Evolutionary conservation across 2,113 vertebrate species (phyloP).

Genomic region (Centropus bengalensis): DNA sequence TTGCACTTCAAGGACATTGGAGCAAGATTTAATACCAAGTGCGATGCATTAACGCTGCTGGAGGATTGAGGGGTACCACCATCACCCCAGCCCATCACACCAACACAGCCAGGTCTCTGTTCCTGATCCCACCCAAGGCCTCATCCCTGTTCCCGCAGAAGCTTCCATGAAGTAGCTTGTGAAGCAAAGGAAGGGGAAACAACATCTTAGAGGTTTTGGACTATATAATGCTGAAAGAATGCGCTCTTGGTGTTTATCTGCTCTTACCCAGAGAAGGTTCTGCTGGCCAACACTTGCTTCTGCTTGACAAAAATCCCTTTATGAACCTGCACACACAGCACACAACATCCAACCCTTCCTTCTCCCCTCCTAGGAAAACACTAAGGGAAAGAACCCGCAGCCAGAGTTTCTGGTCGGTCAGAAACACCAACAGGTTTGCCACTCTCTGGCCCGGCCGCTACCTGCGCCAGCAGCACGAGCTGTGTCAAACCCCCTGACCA

Average conservation of each 20-base stretch:
- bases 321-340: background rate
- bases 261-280: background rate
- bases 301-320: background rate
- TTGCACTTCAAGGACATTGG: background rate
- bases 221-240: background rate
- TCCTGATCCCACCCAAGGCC: background rate
- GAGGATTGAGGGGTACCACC: background rate
- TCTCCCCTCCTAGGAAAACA: background rate
- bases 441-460: fast-evolving
- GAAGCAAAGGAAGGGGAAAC: background rate
- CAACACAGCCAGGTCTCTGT: fast-evolving
- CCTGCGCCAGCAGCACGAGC: background rate
- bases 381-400: background rate
- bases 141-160: background rate
- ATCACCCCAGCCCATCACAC: fast-evolving
- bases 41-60: fast-evolving
- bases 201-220: background rate
- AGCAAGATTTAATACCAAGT: background rate
- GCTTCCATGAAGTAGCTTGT: background rate
- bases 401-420: background rate
- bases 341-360: background rate
- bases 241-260: background rate
- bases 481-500: background rate
- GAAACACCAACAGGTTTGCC: background rate
- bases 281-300: fast-evolving